These are phyloP conservation scores for Mormoops blainvillei DNA, from an alignment of 2,113 vertebrate species.

Conservation along the genomic window DNA sequence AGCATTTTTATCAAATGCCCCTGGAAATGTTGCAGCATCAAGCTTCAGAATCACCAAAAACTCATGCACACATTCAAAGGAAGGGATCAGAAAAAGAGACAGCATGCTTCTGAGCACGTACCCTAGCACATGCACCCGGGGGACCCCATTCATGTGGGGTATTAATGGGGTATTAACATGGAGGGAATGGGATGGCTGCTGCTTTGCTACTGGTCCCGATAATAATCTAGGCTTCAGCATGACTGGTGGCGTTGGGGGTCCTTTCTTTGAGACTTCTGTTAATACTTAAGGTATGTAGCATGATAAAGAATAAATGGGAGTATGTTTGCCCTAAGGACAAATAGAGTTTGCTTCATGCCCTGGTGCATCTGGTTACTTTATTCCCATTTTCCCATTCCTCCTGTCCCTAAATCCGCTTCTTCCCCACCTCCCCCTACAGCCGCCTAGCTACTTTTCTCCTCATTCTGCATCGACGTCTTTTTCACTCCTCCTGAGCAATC, in stretches of 20 bases:
- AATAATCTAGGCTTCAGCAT: background rate
- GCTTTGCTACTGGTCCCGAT: background rate
- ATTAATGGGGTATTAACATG: background rate
- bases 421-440: too few relatives aligned
- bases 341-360: background rate
- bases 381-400: too few relatives aligned
- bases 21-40: background rate
- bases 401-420: rapidly evolving
- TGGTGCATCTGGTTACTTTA: too few relatives aligned
- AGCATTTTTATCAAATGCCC: background rate
- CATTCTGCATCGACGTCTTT: background rate
- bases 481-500: background rate
- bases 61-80: background rate
- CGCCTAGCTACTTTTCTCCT: background rate
- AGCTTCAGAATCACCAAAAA: background rate
- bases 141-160: background rate
- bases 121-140: background rate
- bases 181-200: background rate
- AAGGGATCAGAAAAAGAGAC: background rate
- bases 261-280: background rate
- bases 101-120: background rate
- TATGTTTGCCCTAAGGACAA: background rate
- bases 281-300: background rate
- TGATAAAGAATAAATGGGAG: background rate
- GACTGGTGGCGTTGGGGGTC: background rate